phyloP scores from a whole-genome alignment of 2,797 vertebrate genomes.

The Naso thynnoides region DNA sequence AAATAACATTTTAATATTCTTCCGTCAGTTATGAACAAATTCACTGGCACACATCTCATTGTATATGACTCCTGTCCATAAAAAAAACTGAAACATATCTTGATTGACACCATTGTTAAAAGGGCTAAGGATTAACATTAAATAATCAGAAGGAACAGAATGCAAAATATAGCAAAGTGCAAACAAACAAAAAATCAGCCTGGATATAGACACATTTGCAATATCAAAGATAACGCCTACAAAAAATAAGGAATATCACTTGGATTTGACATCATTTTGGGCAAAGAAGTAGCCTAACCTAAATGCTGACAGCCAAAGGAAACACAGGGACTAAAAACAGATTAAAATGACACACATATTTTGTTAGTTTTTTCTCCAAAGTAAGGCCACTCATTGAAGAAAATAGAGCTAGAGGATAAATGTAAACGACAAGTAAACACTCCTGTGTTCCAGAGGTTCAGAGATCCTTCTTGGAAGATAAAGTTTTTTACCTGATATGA shows the following conservation, averaged over 20 bases:
- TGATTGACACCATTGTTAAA: slow-evolving; percentile 15
- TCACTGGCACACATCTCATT: slow-evolving; percentile 39
- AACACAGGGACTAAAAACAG: slow-evolving; percentile 13
- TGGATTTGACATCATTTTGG: slow-evolving; percentile 41
- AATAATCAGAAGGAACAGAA: slow-evolving; percentile 13
- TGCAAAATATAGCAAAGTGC: slow-evolving; percentile 23
- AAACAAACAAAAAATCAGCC: slow-evolving; percentile 14
- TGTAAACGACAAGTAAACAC: slow-evolving; percentile 50
- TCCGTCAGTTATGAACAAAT: slow-evolving; percentile 33
- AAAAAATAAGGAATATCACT: slow-evolving; percentile 53
- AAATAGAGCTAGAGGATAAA: slow-evolving; percentile 30
- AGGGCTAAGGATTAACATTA: slow-evolving; percentile 22
- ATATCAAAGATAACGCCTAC: slow-evolving; percentile 44
- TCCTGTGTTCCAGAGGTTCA: slow-evolving; percentile 40
- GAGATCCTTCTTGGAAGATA: slow-evolving; percentile 27
- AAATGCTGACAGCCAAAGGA: slow-evolving; percentile 20
- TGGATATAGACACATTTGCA: slow-evolving; percentile 6
- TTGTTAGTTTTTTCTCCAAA: slow-evolving; percentile 38
- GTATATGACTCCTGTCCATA: not conserved
- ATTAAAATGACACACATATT: slow-evolving; percentile 36
- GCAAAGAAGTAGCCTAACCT: slow-evolving; percentile 16
- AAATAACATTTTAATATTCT: slow-evolving; percentile 36
- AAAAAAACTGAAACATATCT: slow-evolving; percentile 17
- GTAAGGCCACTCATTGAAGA: slow-evolving; percentile 78
- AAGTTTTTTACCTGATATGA: slow-evolving; percentile 20